Base-by-base conservation (phyloP, 2,797 vertebrate species). In the Sebastes oblongus region DNA sequence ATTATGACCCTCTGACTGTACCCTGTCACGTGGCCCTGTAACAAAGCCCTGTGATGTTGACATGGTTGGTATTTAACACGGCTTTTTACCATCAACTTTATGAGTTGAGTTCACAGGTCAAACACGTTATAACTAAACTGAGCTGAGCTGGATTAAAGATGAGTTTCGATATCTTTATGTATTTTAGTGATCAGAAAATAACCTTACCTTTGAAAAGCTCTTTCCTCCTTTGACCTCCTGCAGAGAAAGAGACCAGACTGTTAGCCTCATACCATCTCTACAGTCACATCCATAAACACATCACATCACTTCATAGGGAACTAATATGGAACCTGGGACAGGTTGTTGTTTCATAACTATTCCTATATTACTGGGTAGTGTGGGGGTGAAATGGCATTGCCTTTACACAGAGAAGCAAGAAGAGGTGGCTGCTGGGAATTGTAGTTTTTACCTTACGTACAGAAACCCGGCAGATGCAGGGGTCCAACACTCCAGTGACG, bases 381-480 rank as follows among this genome's bases (percentile, higher is more conserved):
- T n/a, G 7, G 14, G 42, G 20, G 39, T 7, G 13, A 16, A 59
- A 34, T 22, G 18, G 18, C 10, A n/a, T 8, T 61, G 32, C 1
- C 24, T 54, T 64, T 54, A 18, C 64, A 27, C 52, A 13, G 58
- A 64, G 12, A 56, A 46, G 18, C 8, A 25, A 11, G 8, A 1
- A 68, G 27, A 62, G 18, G 4, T 27, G 62, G 25, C 30, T 75
- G 61, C 12, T 82, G 75, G 75, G 75, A 81, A 8, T 2, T 66
- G 46, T 42, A 25, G 59, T 93, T 96, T 93, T 96, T 86, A 98
- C 98, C 96, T 99, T 99, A 68, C 98, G 97, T 66, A 99, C 97
- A 27, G 98, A 99, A 16, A 99, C 97, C 5, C 98, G 91, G 92
- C 97, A 98, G 93, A 98, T 60, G 72, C 98, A 98, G 73, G 97